Conservation (phyloP, 2,113 vertebrate genomes). For the Galbula dea region DNA sequence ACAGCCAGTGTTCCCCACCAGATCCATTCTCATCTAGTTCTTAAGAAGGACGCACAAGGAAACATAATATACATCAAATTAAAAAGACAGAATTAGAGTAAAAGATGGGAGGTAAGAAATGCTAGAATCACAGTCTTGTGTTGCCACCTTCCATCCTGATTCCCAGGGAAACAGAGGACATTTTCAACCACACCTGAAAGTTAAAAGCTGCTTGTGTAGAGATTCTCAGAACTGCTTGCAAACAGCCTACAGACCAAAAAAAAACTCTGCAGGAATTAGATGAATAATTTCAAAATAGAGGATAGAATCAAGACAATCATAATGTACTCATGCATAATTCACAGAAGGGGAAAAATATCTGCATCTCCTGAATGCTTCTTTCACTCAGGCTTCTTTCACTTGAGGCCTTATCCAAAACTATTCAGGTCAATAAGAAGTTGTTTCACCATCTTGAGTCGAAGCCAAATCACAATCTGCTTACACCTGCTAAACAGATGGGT, state of each 20-base stretch:
- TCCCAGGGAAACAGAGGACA: not conserved
- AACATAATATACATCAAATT: not conserved
- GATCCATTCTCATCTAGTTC: not conserved
- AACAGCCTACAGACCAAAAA: not conserved
- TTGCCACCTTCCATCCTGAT: not conserved
- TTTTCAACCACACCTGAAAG: not conserved
- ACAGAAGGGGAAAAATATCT: not conserved
- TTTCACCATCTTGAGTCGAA: not conserved
- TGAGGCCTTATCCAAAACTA: not conserved
- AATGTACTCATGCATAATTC: constrained; percentile 53
- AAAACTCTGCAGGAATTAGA: not conserved
- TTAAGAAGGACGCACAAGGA: not conserved
- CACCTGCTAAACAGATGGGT: not conserved
- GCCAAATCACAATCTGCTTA: not conserved
- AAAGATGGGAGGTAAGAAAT: not conserved
- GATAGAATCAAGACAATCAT: constrained; percentile 50
- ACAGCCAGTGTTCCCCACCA: not conserved
- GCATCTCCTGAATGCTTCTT: constrained; percentile 40
- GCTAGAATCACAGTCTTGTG: not conserved
- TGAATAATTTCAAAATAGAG: constrained; percentile 45
- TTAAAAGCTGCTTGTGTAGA: not conserved
- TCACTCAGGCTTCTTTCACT: constrained; percentile 21
- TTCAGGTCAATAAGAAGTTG: constrained; percentile 15
- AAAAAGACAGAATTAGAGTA: not conserved
- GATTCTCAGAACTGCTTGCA: not conserved